Base-by-base conservation (phyloP, 2,888 invertebrate species). In the Monoplex corrugatus region DNA sequence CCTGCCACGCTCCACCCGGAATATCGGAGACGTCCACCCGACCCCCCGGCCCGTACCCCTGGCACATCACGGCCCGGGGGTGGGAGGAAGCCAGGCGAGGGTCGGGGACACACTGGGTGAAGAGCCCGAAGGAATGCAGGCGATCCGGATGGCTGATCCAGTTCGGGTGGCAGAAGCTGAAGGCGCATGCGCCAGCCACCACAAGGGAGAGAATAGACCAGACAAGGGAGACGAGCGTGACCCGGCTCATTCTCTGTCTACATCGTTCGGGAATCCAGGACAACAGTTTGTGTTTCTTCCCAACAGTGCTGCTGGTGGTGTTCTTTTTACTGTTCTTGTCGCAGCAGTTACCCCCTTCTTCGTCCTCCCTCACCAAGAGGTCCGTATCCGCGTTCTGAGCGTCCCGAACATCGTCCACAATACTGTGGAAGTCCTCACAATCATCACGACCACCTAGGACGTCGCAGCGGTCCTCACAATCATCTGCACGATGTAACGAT, bases 151-250 rank as follows among this genome's bases (percentile, higher is more conserved):
- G 94, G 57, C 95, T 93, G 89, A 95, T 93, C 96, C 96, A 96
- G 89, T 94, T 94, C 0, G 95, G 95, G 89, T 95, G 95, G 8
- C 95, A 91, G 91, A 95, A 95, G 85, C 95, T 95, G 89, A 95
- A 93, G 19, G 93, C 93, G 87, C 95, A 95, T 2, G 95, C 92
- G 68, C 93, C 92, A 2, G 95, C 95, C 83, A 96, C 94, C n/a
- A 94, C 90, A 38, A 95, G 89, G 32, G 96, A 95, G 35, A 96
- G 91, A 28, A 95, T 89, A 0, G 95, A 92, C 96, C 96, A 96
- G 28, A 96, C 92, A 28, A 90, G 85, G 83, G 91, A 91, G 40
- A 93, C 92, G 3, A 92, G 91, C 10, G 92, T 91, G 40, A 92
- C 40, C 75, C 91, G 86, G 78, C 89, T 90, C 50, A 86, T 32